Conservation (phyloP, 2,113 vertebrate species). For the Hymenochirus boettgeri region DNA sequence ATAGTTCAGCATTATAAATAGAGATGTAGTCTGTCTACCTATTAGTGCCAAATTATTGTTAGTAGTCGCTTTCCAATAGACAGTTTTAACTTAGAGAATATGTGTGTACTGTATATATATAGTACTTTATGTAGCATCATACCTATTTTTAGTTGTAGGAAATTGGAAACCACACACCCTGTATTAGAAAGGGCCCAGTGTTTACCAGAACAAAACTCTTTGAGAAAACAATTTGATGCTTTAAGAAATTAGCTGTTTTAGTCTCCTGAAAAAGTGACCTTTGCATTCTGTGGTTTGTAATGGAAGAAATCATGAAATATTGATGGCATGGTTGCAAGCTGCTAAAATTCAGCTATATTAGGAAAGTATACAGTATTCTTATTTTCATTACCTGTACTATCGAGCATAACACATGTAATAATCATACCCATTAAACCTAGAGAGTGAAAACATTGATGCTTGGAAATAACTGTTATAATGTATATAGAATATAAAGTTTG, state of each 20-base stretch:
- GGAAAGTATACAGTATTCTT: slow-evolving; percentile 32
- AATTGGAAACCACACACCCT: not conserved
- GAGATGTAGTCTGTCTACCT: too few relatives aligned
- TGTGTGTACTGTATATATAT: not conserved
- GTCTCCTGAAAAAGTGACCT: slow-evolving; percentile 42
- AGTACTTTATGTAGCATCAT: not conserved
- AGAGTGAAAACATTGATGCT: too few relatives aligned
- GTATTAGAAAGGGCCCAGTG: not conserved
- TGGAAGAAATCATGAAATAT: slow-evolving; percentile 34
- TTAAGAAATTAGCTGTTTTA: slow-evolving; percentile 25
- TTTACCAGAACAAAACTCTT: slow-evolving; percentile 8
- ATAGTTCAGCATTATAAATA: too few relatives aligned
- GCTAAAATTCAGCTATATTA: slow-evolving; percentile 35
- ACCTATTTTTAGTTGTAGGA: not conserved
- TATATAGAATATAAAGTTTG: too few relatives aligned
- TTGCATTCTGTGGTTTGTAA: slow-evolving; percentile 40
- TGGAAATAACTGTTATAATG: too few relatives aligned
- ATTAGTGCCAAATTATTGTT: too few relatives aligned
- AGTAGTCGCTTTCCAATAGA: not conserved
- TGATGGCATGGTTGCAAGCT: slow-evolving; percentile 39
- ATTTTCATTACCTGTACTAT: slow-evolving; percentile 22
- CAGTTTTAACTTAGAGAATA: not conserved
- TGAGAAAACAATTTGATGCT: slow-evolving; percentile 8
- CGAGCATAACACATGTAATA: too few relatives aligned
- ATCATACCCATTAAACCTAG: too few relatives aligned